A percentile compares a stretch with the other conserved stretches of the same genome.
These are phyloP conservation scores for Drosophila kanapiae DNA, from an alignment of 1,140 invertebrate species.

Conservation along the genomic window DNA sequence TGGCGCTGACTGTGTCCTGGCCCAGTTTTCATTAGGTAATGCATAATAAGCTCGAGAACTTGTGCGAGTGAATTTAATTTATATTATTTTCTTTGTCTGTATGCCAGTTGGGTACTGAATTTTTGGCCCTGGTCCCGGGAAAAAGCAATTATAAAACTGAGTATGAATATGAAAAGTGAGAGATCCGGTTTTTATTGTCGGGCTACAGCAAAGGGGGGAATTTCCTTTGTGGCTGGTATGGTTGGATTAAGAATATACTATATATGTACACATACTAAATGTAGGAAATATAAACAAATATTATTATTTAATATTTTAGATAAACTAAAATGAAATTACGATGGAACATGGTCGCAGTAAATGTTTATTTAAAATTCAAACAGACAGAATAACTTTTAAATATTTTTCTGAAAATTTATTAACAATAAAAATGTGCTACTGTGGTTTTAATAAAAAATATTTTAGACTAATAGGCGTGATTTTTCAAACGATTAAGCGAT, in stretches of 20 bases:
- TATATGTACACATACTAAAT: background rate
- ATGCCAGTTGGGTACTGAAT: constrained; percentile 4
- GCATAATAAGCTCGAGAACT: constrained; percentile 68
- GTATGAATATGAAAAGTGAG: constrained; percentile 14
- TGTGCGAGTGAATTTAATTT: constrained; percentile 69
- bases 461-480: too few species aligned
- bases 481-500: too few species aligned
- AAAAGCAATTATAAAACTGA: constrained; percentile 47
- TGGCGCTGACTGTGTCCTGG: constrained; percentile 17
- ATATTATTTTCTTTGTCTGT: constrained; percentile 49
- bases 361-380: background rate
- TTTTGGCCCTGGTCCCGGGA: constrained; percentile 7
- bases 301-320: background rate
- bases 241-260: background rate
- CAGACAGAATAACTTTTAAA: background rate
- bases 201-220: too few species aligned
- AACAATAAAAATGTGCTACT: too few species aligned
- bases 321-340: background rate
- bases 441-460: too few species aligned
- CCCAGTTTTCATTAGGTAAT: constrained; percentile 82
- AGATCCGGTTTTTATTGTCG: constrained; percentile 18
- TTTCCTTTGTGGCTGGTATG: background rate
- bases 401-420: background rate
- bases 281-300: background rate
- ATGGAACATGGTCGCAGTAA: background rate